Conservation (phyloP, 2,888 invertebrate genomes). For the Melieria picta region DNA sequence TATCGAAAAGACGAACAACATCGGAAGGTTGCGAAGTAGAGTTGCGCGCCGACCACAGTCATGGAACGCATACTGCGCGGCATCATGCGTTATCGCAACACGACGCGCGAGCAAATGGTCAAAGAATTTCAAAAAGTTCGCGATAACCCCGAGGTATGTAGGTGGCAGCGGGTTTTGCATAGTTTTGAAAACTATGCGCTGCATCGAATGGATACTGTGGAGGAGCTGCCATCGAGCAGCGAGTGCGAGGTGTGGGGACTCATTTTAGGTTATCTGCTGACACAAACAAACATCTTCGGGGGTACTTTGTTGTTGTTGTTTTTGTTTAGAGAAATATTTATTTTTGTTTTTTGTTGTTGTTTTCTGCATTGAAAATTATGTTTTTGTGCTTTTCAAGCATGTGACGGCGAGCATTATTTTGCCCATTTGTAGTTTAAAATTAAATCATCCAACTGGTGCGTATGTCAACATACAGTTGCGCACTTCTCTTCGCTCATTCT, state of each 20-base stretch:
- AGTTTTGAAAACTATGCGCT: not conserved
- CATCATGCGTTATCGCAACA: constrained; percentile 87
- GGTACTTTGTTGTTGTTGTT: not conserved
- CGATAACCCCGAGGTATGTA: constrained; percentile 76
- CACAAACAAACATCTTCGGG: not conserved
- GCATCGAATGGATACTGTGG: not conserved
- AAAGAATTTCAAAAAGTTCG: constrained; percentile 90
- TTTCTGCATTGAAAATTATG: not conserved
- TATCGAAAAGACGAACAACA: too few species aligned
- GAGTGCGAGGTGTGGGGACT: not conserved
- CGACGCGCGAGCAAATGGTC: constrained; percentile 86
- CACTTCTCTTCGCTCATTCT: too few species aligned
- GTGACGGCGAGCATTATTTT: too few species aligned
- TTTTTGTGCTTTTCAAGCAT: not conserved
- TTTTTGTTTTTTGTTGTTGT: not conserved
- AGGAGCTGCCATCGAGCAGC: not conserved
- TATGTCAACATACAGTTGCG: too few species aligned
- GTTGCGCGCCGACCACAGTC: too few species aligned
- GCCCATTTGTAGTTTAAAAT: too few species aligned
- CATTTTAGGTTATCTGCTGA: too few species aligned
- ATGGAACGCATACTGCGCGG: constrained; percentile 92
- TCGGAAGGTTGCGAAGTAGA: too few species aligned
- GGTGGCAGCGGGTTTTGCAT: not conserved
- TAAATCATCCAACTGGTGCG: too few species aligned
- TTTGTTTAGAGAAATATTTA: not conserved